These are phyloP conservation scores for Choloepus hoffmanni DNA, from an alignment of 2,113 vertebrate species.

Conservation along the genomic window DNA sequence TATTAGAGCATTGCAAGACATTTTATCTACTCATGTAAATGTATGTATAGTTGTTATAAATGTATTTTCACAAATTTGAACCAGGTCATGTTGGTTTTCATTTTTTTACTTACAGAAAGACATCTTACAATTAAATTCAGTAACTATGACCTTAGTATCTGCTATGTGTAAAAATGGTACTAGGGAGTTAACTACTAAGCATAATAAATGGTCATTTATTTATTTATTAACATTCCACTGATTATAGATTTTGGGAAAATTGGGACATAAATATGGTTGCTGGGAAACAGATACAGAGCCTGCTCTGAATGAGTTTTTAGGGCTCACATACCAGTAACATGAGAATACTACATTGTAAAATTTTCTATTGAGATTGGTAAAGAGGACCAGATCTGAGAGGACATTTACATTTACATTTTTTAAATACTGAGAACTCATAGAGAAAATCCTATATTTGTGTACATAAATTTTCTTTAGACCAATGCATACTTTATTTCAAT, in stretches of 20 bases:
- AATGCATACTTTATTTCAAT: not conserved
- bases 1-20: not conserved
- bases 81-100: not conserved
- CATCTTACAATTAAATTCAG: not conserved
- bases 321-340: not conserved
- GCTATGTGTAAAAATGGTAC: not conserved
- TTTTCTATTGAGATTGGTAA: not conserved
- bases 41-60: not conserved
- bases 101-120: not conserved
- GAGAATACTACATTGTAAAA: not conserved
- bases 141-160: not conserved
- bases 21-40: not conserved
- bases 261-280: not conserved
- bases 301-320: not conserved
- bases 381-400: not conserved
- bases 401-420: not conserved
- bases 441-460: not conserved
- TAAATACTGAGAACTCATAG: not conserved
- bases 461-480: not conserved
- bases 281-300: not conserved
- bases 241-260: slow-evolving; percentile 5
- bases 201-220: not conserved
- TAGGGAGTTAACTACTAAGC: not conserved
- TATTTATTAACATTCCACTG: not conserved
- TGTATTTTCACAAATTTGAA: not conserved